phyloP scores from a whole-genome alignment of 2,113 vertebrate species.

The Archilochus colubris region DNA sequence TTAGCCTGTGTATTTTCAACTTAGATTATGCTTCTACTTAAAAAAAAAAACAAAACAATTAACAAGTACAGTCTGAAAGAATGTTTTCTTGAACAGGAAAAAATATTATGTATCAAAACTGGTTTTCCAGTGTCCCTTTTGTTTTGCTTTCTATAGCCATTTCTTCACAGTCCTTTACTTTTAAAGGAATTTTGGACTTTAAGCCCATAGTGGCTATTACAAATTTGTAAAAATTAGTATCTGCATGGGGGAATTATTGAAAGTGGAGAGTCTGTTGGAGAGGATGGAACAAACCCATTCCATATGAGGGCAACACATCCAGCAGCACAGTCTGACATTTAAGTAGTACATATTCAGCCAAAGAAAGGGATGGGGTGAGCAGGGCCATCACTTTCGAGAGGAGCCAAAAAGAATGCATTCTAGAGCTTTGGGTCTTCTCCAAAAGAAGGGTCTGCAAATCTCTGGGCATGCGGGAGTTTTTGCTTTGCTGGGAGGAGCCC shows the following conservation, averaged over 20 bases:
- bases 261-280: neutral
- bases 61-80: neutral
- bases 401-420: fast-evolving
- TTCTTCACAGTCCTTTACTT: neutral
- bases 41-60: neutral
- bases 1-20: neutral
- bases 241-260: neutral
- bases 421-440: neutral
- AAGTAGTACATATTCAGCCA: neutral
- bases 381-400: neutral
- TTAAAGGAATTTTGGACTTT: neutral
- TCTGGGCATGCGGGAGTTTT: neutral
- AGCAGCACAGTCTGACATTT: neutral
- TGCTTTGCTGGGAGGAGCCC: neutral
- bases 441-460: neutral
- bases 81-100: neutral
- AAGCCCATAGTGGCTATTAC: neutral
- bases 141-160: neutral
- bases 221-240: neutral
- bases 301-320: fast-evolving
- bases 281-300: neutral
- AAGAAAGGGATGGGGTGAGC: neutral
- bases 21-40: neutral
- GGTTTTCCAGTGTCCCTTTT: neutral
- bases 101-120: fast-evolving